These are phyloP conservation scores for Campylomormyrus numenius DNA, from an alignment of 2,113 vertebrate species.

Conservation along the genomic window DNA sequence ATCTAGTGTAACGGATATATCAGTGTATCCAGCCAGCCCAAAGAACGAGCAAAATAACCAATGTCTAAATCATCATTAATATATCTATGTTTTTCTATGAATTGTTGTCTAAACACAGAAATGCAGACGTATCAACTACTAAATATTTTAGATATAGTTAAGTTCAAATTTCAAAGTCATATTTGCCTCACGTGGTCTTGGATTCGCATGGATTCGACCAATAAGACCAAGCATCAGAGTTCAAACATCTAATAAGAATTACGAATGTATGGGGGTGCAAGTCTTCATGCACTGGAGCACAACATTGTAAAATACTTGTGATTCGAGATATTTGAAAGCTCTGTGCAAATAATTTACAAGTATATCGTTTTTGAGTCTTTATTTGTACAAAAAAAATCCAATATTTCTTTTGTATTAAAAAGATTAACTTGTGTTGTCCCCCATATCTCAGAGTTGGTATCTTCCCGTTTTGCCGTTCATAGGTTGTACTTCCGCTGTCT, in stretches of 20 bases:
- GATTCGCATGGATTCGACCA: background rate
- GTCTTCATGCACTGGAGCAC: background rate
- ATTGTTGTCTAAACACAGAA: background rate
- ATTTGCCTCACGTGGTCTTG: background rate
- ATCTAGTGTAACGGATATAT: background rate
- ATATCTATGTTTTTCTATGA: background rate
- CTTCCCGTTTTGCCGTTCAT: background rate
- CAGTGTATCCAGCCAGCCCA: background rate
- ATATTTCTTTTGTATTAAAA: background rate
- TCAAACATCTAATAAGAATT: background rate
- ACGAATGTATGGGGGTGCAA: background rate
- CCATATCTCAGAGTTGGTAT: constrained; percentile 1
- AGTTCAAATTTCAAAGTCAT: background rate
- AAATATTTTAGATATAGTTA: background rate
- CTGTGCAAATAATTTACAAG: background rate
- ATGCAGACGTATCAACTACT: background rate
- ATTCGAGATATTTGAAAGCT: background rate
- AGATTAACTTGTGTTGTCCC: background rate
- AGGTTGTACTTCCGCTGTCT: constrained; percentile 1
- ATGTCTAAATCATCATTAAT: background rate
- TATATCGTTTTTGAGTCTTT: background rate
- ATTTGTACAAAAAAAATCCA: background rate
- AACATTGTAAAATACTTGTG: background rate
- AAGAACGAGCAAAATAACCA: background rate
- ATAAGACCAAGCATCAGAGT: background rate